phyloP scores from a whole-genome alignment of 2,113 vertebrate species.

The Triplophysa rosa region DNA sequence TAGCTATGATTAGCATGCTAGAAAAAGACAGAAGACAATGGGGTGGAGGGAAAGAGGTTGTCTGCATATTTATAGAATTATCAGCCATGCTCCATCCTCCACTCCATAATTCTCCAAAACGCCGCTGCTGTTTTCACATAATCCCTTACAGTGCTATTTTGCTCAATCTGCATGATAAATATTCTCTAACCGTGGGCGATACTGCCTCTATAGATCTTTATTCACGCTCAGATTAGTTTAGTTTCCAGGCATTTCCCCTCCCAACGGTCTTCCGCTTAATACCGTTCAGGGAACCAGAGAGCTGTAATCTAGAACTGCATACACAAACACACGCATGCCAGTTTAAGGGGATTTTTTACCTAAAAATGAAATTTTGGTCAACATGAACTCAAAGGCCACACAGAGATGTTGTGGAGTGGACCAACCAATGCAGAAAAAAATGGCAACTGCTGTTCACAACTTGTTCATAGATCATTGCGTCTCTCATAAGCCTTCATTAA shows the following conservation, averaged over 20 bases:
- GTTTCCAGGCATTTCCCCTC: slow-evolving; percentile 4
- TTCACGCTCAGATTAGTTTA: slow-evolving; percentile 30
- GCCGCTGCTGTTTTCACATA: slow-evolving; percentile 15
- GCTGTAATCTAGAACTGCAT: background rate
- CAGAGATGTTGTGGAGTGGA: no score
- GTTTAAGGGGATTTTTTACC: background rate
- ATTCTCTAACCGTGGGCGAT: slow-evolving; percentile 30
- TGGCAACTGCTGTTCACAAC: no score
- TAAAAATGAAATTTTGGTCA: background rate
- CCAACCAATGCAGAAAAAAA: no score
- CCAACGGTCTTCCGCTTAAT: background rate
- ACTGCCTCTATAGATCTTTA: slow-evolving; percentile 36
- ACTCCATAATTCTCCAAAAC: background rate
- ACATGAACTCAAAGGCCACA: background rate
- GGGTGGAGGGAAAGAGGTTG: background rate
- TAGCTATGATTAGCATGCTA: background rate
- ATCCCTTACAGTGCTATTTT: slow-evolving; percentile 24
- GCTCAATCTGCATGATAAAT: slow-evolving; percentile 47
- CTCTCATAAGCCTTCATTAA: no score
- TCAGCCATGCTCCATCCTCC: background rate
- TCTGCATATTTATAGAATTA: background rate
- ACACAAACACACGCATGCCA: background rate
- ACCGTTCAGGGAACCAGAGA: background rate
- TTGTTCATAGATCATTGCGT: no score
- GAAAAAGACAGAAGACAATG: background rate